Base-by-base conservation (phyloP, 1,140 invertebrate species). In the Melitaea cinxia region DNA sequence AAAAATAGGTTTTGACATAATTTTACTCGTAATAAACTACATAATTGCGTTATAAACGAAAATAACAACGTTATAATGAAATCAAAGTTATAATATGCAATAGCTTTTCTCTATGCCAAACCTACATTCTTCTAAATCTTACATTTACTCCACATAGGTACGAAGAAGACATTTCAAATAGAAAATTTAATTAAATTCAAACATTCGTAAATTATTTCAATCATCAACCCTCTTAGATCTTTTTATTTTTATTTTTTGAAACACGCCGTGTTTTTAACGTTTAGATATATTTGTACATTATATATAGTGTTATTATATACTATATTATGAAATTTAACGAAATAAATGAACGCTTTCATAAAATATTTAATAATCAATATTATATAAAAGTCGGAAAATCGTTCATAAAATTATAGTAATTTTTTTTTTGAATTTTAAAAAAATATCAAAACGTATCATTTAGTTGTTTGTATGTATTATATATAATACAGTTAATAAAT, bases 161-260 rank as follows among this genome's bases (percentile, higher is more conserved):
- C 4, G 54, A 33, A 33, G 4, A 33, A 62, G 5, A 33, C 35
- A 28, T n/a, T 28, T 61, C 19, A 42, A 42, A 21, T 45, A 10
- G 50, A 42, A 61, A 50, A 12, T 42, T 39, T 49, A 62, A 30
- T 42, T 45, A 69, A 19, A 52, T 70, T 70, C 54, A 77, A 75
- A 69, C 72, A 76, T 72, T 72, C 42, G 73, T 80, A 72, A 76
- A 75, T 73, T 49, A 72, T 71, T 65, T 76, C 30, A 39, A 72
- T 52, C 52, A 19, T 60, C 37, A 65, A 70, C 61, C 45, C 39
- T 57, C 24, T 68, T 52, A 49, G 23, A 17, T 35, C 23, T 37
- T 26, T 50, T 30, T n/a, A 9, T 23, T 37, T 37, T 30, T n/a
- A 9, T 23, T 37, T 37, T 52, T 33, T 57, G 39, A 65, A 62